Evolutionary conservation across 2,797 vertebrate species (phyloP), one percentile per base, ranked within the genome.

Genomic region (Coregonus suidteri): DNA sequence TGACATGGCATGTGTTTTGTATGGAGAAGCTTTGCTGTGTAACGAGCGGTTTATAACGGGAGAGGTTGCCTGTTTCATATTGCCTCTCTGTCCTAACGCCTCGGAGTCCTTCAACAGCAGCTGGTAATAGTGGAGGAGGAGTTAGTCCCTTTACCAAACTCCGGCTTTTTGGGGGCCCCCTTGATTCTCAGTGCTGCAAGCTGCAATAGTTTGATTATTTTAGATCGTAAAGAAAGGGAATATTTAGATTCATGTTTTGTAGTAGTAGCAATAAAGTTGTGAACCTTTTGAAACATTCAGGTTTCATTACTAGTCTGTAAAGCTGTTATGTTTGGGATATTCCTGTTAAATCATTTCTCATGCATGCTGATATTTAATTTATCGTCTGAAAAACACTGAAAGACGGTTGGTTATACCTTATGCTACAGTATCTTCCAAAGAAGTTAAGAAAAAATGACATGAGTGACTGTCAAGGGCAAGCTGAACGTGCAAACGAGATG

Each of bases 41-140:
- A 62, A 75, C 62, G 54, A 67, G 41, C 68, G 30, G 16, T 31
- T 75, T 67, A 5, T 20, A 67, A 51, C 52, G 14, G 54, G 6
- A n/a, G 35, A 47, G 4, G 37, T 75, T 20, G 74, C 52, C 53
- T 75, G 11, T 75, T 47, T 47, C 37, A 16, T 41, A 35, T 75
- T 16, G 20, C 20, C 20, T 47, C 1, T 41, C 18, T 25, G 59
- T 47, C 41, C 51, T 35, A 20, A 20, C 0, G 52, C 15, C 11
- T 73, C 6, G 11, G 53, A 9, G 53, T 20, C 15, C 18, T 56
- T 56, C 18, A 4, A 4, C 16, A 56, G 54, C 3, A 4, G 54
- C 15, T 18, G 16, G 16, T 56, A 18, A 18, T 16, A 16, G 4
- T 6, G 14, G 18, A 18, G 54, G 3, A 1, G 9, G 14, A 2